phyloP scores from a whole-genome alignment of 2,888 invertebrate species.

The Caradrina clavipalpis region DNA sequence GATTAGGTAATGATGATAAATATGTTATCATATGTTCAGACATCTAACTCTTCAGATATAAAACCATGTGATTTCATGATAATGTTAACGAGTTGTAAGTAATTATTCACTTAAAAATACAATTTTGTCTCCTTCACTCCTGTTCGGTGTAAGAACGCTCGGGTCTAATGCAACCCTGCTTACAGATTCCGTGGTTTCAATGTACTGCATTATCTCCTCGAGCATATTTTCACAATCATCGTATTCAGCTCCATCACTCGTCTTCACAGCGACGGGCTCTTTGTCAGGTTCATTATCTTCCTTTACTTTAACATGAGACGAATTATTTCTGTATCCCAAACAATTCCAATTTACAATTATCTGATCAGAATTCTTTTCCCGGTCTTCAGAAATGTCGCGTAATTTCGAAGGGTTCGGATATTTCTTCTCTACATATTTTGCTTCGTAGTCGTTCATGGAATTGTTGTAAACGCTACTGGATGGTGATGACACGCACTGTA shows the following conservation, averaged over 20 bases:
- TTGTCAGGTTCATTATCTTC: slow-evolving; percentile 48
- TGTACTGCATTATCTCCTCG: slow-evolving; percentile 85
- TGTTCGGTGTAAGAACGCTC: slow-evolving; percentile 78
- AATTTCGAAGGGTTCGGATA: slow-evolving; percentile 69
- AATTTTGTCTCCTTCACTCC: slow-evolving; percentile 78
- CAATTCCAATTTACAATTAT: slow-evolving; percentile 54
- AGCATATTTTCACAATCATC: slow-evolving; percentile 80
- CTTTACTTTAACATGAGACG: slow-evolving; percentile 33
- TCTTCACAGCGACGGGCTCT: slow-evolving; percentile 18
- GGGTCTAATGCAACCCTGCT: slow-evolving; percentile 73
- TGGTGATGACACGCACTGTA: slow-evolving; percentile 78
- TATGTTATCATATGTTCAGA: slow-evolving; percentile 38
- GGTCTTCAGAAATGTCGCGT: slow-evolving; percentile 60
- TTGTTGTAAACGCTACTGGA: slow-evolving; percentile 80
- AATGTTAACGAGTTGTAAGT: slow-evolving; percentile 25
- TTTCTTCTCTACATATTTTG: slow-evolving; percentile 72
- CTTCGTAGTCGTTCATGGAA: slow-evolving; percentile 77
- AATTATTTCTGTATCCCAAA: slow-evolving; percentile 40
- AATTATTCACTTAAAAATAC: slow-evolving; percentile 78
- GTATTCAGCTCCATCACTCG: slow-evolving; percentile 56
- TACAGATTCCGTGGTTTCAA: slow-evolving; percentile 72
- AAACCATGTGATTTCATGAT: slow-evolving; percentile 27
- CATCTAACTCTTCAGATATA: slow-evolving; percentile 27
- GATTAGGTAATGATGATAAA: slow-evolving; percentile 50
- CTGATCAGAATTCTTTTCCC: slow-evolving; percentile 57